These are phyloP conservation scores for Nixonia krombeini DNA, from an alignment of 1,140 invertebrate species.

Conservation along the genomic window DNA sequence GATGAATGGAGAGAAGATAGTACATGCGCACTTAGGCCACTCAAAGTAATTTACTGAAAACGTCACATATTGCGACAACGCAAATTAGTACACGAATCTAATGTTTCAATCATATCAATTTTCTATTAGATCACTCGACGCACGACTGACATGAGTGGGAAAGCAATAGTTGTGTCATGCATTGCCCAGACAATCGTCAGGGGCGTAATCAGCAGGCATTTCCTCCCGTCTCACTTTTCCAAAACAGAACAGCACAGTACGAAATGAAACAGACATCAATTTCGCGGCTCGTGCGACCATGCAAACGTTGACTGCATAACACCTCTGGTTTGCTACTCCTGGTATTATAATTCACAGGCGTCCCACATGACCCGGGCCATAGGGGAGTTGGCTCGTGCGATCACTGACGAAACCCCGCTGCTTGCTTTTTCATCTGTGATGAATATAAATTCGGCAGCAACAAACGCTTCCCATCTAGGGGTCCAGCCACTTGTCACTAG, in stretches of 20 bases:
- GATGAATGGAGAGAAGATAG: too few relatives aligned
- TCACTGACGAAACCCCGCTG: constrained; percentile 11
- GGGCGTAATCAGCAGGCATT: constrained; percentile 39
- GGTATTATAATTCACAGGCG: constrained; percentile 29
- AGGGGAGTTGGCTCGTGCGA: constrained; percentile 15
- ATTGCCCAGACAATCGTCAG: constrained; percentile 12
- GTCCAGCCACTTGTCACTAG: constrained; percentile 29
- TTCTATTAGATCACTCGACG: constrained; percentile 41
- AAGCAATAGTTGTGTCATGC: constrained; percentile 21
- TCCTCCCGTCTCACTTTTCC: constrained; percentile 18
- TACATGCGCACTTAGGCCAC: too few relatives aligned
- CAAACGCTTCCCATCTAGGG: constrained; percentile 11
- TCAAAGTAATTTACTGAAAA: too few relatives aligned
- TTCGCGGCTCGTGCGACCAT: constrained; percentile 8
- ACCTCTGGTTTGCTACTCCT: constrained; percentile 11
- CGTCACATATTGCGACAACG: too few relatives aligned
- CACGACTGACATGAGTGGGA: constrained; percentile 29
- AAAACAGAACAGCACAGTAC: constrained; percentile 33
- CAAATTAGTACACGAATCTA: constrained; percentile 37
- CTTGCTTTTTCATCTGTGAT: constrained; percentile 21
- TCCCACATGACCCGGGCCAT: neutral
- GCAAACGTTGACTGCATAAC: constrained; percentile 12
- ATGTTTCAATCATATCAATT: constrained; percentile 48
- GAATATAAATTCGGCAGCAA: constrained; percentile 19
- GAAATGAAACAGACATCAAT: constrained; percentile 49